Conservation (phyloP, 2,797 vertebrate genomes). For the Anabacerthia variegaticeps region DNA sequence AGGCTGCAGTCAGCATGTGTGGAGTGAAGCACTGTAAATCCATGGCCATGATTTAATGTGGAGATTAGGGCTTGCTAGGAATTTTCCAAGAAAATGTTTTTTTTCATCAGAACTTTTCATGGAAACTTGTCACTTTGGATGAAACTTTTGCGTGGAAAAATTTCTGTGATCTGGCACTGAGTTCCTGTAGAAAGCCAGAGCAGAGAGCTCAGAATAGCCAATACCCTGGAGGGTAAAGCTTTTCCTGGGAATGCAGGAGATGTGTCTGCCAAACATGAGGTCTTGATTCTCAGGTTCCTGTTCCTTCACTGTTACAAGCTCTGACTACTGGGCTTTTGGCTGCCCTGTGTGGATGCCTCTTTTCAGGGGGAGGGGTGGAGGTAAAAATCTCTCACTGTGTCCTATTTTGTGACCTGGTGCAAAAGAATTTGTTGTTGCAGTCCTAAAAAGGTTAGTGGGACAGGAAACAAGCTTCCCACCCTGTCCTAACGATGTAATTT, state of each 20-base stretch:
- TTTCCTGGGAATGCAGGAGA: constrained; percentile 59
- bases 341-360: neutral
- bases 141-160: constrained; percentile 28
- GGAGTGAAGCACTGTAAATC: neutral
- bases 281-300: constrained; percentile 61
- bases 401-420: neutral
- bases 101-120: constrained; percentile 40
- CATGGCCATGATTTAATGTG: neutral
- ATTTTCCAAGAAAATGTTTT: constrained; percentile 44
- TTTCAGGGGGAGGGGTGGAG: neutral
- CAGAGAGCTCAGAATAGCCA: constrained; percentile 49
- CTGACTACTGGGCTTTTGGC: constrained; percentile 55
- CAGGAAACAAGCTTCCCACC: neutral
- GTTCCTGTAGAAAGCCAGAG: constrained; percentile 14
- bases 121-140: constrained; percentile 38
- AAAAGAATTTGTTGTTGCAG: neutral
- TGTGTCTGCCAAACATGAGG: constrained; percentile 55
- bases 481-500: neutral
- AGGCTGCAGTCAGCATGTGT: constrained; percentile 18
- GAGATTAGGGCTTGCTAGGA: constrained; percentile 50
- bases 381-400: neutral
- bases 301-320: constrained; percentile 1
- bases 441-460: neutral
- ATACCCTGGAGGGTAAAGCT: constrained; percentile 6
- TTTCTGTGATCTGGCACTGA: constrained; percentile 33